phyloP scores from a whole-genome alignment of 2,888 invertebrate genomes.

The Pristionchus japonicus region DNA sequence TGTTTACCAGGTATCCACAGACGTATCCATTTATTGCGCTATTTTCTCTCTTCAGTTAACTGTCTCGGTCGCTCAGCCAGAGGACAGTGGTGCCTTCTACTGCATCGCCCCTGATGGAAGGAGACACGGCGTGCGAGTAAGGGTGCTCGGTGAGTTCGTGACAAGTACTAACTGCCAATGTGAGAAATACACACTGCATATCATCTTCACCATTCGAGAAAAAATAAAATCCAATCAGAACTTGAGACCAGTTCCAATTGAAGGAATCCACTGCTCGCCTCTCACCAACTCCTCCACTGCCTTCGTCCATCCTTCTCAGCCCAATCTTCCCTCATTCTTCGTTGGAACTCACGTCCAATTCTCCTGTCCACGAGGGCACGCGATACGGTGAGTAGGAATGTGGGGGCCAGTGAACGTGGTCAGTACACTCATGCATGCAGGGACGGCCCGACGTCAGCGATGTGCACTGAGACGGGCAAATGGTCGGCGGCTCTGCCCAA shows the following conservation, averaged over 20 bases:
- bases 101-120: constrained; percentile 89
- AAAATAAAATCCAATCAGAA: no score
- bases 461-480: constrained; percentile 28
- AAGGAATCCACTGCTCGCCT: constrained; percentile 65
- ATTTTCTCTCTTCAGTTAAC: constrained; percentile 78
- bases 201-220: no score
- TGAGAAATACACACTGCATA: background rate
- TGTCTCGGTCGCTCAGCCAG: constrained; percentile 86
- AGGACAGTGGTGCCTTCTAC: constrained; percentile 88
- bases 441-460: constrained; percentile 36
- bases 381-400: constrained; percentile 47
- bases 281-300: constrained; percentile 58
- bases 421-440: background rate
- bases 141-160: constrained; percentile 59
- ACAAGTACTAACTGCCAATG: background rate
- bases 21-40: constrained; percentile 8
- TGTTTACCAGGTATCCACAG: constrained; percentile 70
- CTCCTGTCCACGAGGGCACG: constrained; percentile 66
- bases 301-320: constrained; percentile 60
- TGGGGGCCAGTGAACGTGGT: background rate
- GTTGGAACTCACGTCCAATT: constrained; percentile 71
- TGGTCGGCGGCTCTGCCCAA: constrained; percentile 45
- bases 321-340: constrained; percentile 57
- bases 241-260: background rate
- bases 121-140: constrained; percentile 69